These are phyloP conservation scores for Berghia stephanieae DNA, from an alignment of 1,140 invertebrate genomes.

Conservation along the genomic window DNA sequence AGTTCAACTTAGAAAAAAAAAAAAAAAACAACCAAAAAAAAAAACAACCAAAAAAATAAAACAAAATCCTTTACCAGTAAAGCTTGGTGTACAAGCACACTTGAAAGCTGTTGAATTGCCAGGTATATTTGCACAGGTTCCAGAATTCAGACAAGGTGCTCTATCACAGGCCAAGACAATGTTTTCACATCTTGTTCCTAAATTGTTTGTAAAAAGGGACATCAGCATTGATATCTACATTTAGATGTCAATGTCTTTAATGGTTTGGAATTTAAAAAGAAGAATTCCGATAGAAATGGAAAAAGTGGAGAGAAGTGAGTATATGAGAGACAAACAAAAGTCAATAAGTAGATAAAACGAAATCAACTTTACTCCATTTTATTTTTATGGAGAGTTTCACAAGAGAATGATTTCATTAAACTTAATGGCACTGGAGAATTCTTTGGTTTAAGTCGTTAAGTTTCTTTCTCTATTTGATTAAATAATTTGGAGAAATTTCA, in stretches of 20 bases:
- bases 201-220: too few relatives aligned
- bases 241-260: too few relatives aligned
- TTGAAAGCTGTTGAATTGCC: conserved; percentile 26
- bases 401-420: too few relatives aligned
- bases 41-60: not conserved
- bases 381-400: too few relatives aligned
- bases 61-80: conserved; percentile 16
- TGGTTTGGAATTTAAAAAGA: not conserved
- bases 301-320: not conserved
- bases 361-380: too few relatives aligned
- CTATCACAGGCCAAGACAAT: conserved; percentile 68
- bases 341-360: too few relatives aligned
- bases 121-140: conserved; percentile 25
- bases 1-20: not conserved
- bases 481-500: too few relatives aligned
- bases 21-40: not conserved
- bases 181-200: conserved; percentile 38
- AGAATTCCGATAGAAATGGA: not conserved
- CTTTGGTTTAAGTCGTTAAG: too few relatives aligned
- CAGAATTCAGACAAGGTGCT: conserved; percentile 41
- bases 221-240: too few relatives aligned
- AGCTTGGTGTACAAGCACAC: conserved; percentile 33
- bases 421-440: too few relatives aligned
- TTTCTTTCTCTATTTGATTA: too few relatives aligned
- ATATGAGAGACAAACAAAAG: too few relatives aligned